phyloP scores from a whole-genome alignment of 2,888 invertebrate genomes.

The Sceliomorpha sp. region DNA sequence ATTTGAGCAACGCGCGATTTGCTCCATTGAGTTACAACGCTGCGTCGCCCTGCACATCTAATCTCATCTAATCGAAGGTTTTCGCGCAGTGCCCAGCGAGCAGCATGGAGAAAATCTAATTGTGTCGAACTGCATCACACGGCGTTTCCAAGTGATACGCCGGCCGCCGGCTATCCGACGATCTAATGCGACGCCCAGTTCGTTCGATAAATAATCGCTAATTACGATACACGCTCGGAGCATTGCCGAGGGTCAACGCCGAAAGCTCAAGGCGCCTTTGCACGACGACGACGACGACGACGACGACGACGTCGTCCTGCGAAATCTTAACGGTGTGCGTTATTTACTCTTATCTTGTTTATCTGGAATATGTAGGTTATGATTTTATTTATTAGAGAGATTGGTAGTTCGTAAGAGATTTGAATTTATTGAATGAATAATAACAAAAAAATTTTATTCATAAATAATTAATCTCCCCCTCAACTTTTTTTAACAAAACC shows the following conservation, averaged over 20 bases:
- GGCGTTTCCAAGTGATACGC: slow-evolving; percentile 27
- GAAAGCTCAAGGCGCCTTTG: slow-evolving; percentile 39
- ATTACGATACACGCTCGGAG: slow-evolving; percentile 44
- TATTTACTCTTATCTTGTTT: too few relatives aligned
- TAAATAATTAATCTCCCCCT: too few relatives aligned
- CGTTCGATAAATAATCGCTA: slow-evolving; percentile 54
- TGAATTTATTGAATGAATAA: too few relatives aligned
- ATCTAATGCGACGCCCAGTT: slow-evolving; percentile 25
- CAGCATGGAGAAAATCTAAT: slow-evolving; percentile 50
- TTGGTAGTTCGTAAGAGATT: too few relatives aligned
- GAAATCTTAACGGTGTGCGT: too few relatives aligned
- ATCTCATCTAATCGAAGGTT: slow-evolving; percentile 46
- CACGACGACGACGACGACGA: too few relatives aligned
- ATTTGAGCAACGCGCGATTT: slow-evolving; percentile 20
- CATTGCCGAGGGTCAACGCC: slow-evolving; percentile 1
- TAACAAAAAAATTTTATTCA: too few relatives aligned
- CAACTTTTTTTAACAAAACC: too few relatives aligned
- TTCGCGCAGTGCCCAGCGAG: slow-evolving; percentile 24
- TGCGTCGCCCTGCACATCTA: slow-evolving; percentile 39
- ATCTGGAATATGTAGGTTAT: too few relatives aligned
- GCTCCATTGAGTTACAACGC: slow-evolving; percentile 30
- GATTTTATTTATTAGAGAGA: too few relatives aligned
- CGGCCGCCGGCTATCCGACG: slow-evolving; percentile 21
- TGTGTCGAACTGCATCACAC: slow-evolving; percentile 61
- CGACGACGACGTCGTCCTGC: too few relatives aligned